These are phyloP conservation scores for Paralvinella palmiformis DNA, from an alignment of 1,140 invertebrate species.

Conservation along the genomic window DNA sequence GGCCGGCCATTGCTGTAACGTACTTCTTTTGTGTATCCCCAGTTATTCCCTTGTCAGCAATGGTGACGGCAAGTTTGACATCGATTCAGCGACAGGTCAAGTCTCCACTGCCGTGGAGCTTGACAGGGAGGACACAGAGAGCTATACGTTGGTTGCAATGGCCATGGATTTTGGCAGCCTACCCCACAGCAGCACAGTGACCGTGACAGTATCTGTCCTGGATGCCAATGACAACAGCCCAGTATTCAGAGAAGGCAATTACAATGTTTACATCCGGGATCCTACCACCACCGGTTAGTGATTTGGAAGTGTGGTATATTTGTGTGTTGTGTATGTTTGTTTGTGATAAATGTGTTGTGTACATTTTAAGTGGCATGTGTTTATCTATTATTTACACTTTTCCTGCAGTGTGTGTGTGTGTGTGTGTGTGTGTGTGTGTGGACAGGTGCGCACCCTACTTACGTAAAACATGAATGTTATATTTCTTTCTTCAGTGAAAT, in stretches of 20 bases:
- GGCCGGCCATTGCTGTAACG: no score
- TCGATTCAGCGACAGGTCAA: conserved; percentile 63
- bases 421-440: no score
- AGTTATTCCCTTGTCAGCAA: conserved; percentile 64
- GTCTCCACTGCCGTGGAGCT: conserved; percentile 72
- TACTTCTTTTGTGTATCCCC: no score
- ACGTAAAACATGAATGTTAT: no score
- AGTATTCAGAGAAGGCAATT: conserved; percentile 70
- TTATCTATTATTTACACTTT: not conserved
- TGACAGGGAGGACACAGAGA: conserved; percentile 73
- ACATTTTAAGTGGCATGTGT: not conserved
- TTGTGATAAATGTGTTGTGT: not conserved
- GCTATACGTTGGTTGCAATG: conserved; percentile 76
- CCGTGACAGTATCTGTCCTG: conserved; percentile 62
- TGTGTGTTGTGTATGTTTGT: not conserved
- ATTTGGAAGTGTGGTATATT: not conserved
- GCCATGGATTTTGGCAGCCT: conserved; percentile 75
- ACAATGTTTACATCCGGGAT: conserved; percentile 44
- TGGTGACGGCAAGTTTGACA: conserved; percentile 26
- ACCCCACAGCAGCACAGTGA: conserved; percentile 68
- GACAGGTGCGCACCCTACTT: no score
- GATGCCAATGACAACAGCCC: conserved; percentile 75
- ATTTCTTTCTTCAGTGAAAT: no score
- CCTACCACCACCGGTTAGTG: not conserved
- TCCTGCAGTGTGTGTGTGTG: not conserved